Evolutionary conservation across 2,797 vertebrate genomes (phyloP), one percentile per base, ranked within the genome.

Genomic region (Sus cebifrons): DNA sequence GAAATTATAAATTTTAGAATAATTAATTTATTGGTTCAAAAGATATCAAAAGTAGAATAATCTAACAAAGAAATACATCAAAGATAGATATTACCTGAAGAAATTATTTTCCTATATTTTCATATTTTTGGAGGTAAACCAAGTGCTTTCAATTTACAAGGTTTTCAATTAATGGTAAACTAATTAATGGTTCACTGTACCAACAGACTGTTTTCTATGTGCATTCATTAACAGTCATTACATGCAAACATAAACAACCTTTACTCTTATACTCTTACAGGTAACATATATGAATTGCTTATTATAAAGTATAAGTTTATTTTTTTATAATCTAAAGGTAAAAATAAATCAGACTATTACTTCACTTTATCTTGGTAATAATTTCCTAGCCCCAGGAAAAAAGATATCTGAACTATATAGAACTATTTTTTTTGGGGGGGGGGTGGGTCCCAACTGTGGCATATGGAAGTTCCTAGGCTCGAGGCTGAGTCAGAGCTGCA

Each of bases 1-100:
- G 54, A 88, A 97, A 73, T 92, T 15, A 12, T 60, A 96, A 97
- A 85, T 92, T 71, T 73, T 89, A 86, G 87, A 97, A 86, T 81
- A 82, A 87, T 89, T 93, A 6, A 23, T 20, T 73, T 73, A 71
- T 93, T 92, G 32, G 2, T 90, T 88, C 32, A 16, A 78, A 56
- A 94, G 17, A 85, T 93, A n/a, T 81, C 96, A 16, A 52, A 62
- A 32, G 40, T 12, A 92, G 86, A 96, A n/a, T 67, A 9, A 96
- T 91, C 21, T 83, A 86, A 81, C 97, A 64, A 97, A 97, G 95
- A 25, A 73, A 73, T 90, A 82, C 88, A 65, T 6, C 13, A 92
- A 77, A 36, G 27, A 68, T 94, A 36, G 65, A 21, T 56, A 75
- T 65, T 95, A 84, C 6, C 16, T 67, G 36, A 78, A 67, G 67